Percentiles rank a stretch among this genome's conserved stretches.
These are phyloP conservation scores for Atta texana DNA, from an alignment of 1,140 invertebrate species.

Conservation along the genomic window DNA sequence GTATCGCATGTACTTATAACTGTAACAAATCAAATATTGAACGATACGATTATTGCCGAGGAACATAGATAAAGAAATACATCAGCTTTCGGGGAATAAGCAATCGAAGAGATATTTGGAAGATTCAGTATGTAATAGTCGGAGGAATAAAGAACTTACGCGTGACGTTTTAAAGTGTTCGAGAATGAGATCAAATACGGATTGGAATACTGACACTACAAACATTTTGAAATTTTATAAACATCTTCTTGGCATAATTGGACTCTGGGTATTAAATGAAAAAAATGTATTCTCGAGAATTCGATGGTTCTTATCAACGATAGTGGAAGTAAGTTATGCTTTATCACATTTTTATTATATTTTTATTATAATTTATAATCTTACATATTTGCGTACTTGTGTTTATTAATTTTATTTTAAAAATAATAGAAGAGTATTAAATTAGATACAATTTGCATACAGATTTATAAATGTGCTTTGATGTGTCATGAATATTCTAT, in stretches of 20 bases:
- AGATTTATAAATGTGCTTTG: not conserved
- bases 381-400: not conserved
- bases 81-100: not conserved
- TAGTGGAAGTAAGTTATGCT: conserved; percentile 58
- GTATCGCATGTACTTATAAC: not conserved
- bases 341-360: not conserved
- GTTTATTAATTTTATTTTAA: not conserved
- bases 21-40: conserved; percentile 29
- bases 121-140: not conserved
- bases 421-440: not conserved
- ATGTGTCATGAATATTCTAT: not conserved
- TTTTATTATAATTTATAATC: not conserved
- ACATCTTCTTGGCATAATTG: conserved; percentile 21
- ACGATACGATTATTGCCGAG: not conserved
- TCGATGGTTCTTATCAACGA: conserved; percentile 59
- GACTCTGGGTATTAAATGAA: conserved; percentile 30
- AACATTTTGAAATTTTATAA: conserved; percentile 30
- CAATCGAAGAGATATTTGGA: not conserved
- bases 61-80: not conserved
- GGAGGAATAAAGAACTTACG: not conserved
- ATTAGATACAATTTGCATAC: not conserved
- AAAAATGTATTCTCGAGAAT: conserved; percentile 32
- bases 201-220: conserved; percentile 27
- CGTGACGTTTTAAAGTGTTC: not conserved
- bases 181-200: not conserved